Base-by-base conservation (phyloP, 2,797 vertebrate species). In the Selene dorsalis region DNA sequence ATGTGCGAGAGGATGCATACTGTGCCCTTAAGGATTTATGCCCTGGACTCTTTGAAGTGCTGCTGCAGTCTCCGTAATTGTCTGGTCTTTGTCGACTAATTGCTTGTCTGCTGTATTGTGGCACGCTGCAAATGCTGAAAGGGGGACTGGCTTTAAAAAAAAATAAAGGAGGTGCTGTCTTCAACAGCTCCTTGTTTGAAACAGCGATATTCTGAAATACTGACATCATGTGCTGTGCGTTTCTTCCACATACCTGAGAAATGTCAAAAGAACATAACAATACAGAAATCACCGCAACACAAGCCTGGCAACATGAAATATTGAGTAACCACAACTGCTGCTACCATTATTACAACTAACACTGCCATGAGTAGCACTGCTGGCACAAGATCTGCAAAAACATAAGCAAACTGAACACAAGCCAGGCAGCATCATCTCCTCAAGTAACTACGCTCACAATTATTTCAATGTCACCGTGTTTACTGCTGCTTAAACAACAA, bases 71-170 rank as follows among this genome's bases (percentile, higher is more conserved):
- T 86, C 73, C 26, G 77, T 92, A 91, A 93, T 93, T 91, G 92
- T 91, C 84, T 92, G 90, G 86, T 89, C 90, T 93, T 93, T 92
- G 89, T 90, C 78, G 73, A 91, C 88, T 92, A 94, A 94, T 93
- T 93, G 89, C 87, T 86, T 90, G 73, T 89, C 93, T 88, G 83
- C 76, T 68, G 77, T 77, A 82, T 60, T 18, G 32, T 75, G 73
- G 86, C 71, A 77, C 77, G 45, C 84, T 73, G 82, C 87, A 72
- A 84, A 73, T 57, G 77, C 81, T 48, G 77, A 85, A 81, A 82
- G 69, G 69, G 84, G 69, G 80, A 82, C 69, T 85, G 78, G 30
- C 69, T 80, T 82, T 59, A 62, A 76, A 76, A 35, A 1, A 35
- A 35, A 35, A 80, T 47, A 81, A 79, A 83, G 35, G 32, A 38